These are phyloP conservation scores for Anaspis maculata DNA, from an alignment of 2,888 invertebrate genomes.

Conservation along the genomic window DNA sequence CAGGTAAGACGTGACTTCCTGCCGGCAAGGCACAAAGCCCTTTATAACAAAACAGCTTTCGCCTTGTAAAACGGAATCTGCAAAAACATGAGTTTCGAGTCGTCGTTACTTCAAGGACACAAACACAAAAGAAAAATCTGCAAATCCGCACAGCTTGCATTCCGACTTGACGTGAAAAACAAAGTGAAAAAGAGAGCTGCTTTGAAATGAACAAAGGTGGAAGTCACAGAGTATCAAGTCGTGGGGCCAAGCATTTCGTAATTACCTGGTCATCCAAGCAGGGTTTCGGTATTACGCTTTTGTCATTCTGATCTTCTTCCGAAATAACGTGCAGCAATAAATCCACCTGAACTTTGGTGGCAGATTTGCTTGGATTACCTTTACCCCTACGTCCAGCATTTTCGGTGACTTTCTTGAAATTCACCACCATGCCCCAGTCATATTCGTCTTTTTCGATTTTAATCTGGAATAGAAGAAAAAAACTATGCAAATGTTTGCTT, in stretches of 20 bases:
- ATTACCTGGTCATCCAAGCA: constrained; percentile 56
- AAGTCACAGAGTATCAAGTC: too few relatives aligned
- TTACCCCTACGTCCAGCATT: constrained; percentile 22
- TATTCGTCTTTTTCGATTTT: constrained; percentile 79
- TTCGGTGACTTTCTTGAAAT: constrained; percentile 56
- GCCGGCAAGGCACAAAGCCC: too few relatives aligned
- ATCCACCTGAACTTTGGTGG: constrained; percentile 68
- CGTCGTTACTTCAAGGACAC: not conserved
- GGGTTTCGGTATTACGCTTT: constrained; percentile 57
- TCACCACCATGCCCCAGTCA: constrained; percentile 95
- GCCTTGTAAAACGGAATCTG: too few relatives aligned
- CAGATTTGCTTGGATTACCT: constrained; percentile 48
- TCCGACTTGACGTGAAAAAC: too few relatives aligned
- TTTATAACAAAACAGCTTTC: too few relatives aligned
- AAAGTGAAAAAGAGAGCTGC: too few relatives aligned
- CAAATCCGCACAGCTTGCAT: too few relatives aligned
- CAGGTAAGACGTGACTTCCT: too few relatives aligned
- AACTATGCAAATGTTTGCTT: too few relatives aligned
- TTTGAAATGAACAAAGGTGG: too few relatives aligned
- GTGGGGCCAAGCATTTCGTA: constrained; percentile 1
- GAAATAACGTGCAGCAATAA: constrained; percentile 74
- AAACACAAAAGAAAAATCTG: too few relatives aligned
- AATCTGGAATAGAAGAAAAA: constrained; percentile 56
- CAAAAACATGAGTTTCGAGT: too few relatives aligned
- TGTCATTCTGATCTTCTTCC: constrained; percentile 45